Evolutionary conservation across 2,888 invertebrate species (phyloP).

Genomic region (Polylopha cassiicola): DNA sequence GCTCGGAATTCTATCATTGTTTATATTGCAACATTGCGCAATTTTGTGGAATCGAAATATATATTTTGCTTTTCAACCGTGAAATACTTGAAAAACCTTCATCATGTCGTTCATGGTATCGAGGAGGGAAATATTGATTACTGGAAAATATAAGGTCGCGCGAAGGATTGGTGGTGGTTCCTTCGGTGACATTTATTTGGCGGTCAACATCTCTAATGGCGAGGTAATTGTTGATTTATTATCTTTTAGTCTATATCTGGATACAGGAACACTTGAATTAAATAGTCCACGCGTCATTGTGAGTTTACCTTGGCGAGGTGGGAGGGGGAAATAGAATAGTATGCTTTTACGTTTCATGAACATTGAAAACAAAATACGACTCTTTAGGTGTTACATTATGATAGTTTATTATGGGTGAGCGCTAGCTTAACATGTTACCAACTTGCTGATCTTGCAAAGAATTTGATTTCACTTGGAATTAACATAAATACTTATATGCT

Average conservation of each 20-base stretch:
- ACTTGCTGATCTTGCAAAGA: background rate
- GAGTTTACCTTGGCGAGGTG: constrained; percentile 15
- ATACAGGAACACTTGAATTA: too few species aligned
- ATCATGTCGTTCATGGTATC: constrained; percentile 39
- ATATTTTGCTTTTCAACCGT: constrained; percentile 29
- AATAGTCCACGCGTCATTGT: constrained; percentile 18
- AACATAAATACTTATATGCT: too few species aligned
- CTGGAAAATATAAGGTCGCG: constrained; percentile 95
- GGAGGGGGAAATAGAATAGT: constrained; percentile 13
- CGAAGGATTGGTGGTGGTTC: constrained; percentile 99
- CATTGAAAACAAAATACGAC: constrained; percentile 14
- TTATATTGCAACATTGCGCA: constrained; percentile 49
- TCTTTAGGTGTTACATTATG: constrained; percentile 13
- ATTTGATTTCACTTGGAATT: constrained; percentile 1
- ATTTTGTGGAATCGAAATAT: constrained; percentile 46
- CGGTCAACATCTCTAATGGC: constrained; percentile 94
- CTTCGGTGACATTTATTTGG: constrained; percentile 99
- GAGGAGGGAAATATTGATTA: constrained; percentile 86
- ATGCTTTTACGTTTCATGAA: background rate
- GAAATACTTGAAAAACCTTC: constrained; percentile 38
- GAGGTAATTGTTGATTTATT: constrained; percentile 78
- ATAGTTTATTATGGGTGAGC: background rate
- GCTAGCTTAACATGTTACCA: constrained; percentile 7
- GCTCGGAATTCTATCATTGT: constrained; percentile 50
- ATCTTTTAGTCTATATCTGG: constrained; percentile 24